A percentile compares a stretch with the other conserved stretches of the same genome.
phyloP scores from a whole-genome alignment of 2,113 vertebrate genomes.

The Saccopteryx leptura region DNA sequence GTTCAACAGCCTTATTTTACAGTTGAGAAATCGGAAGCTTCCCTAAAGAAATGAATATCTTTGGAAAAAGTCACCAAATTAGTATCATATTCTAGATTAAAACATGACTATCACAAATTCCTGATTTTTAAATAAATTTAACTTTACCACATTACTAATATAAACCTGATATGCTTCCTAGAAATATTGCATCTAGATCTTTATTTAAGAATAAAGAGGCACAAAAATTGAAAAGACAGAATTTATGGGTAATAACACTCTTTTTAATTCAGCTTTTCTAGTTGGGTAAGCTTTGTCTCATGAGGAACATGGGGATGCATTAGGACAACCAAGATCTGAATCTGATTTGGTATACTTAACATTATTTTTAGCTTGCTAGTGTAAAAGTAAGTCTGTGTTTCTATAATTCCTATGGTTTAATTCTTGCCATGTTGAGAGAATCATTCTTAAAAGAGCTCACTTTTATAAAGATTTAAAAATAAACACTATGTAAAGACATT shows the following conservation, averaged over 20 bases:
- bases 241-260: neutral
- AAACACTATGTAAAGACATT: neutral
- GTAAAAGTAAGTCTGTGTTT: neutral
- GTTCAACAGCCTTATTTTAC: neutral
- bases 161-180: neutral
- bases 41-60: neutral
- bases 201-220: neutral
- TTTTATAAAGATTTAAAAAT: slow-evolving; percentile 13
- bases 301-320: neutral
- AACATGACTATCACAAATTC: neutral
- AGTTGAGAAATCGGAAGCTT: neutral
- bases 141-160: neutral
- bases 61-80: neutral
- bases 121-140: neutral
- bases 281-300: neutral
- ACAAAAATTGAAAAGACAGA: neutral
- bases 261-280: neutral
- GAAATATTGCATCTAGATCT: neutral
- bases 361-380: neutral
- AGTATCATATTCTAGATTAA: neutral
- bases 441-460: neutral
- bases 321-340: neutral
- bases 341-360: neutral
- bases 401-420: neutral
- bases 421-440: neutral